Conservation (phyloP, 2,888 invertebrate genomes). For the Cremastinae sp. region DNA sequence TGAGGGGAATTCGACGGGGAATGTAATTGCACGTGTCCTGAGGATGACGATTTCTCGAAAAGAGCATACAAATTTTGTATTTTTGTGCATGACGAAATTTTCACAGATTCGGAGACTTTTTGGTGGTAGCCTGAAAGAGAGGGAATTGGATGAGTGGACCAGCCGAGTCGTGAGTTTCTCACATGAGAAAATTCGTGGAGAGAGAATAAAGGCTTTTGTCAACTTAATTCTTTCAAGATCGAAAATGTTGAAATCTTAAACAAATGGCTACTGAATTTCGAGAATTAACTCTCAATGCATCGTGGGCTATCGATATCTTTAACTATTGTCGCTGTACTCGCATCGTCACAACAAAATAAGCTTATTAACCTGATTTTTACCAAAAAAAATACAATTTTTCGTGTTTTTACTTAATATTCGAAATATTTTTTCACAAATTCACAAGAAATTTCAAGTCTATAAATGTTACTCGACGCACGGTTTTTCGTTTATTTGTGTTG, state of each 20-base stretch:
- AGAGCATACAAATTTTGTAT: slow-evolving; percentile 49
- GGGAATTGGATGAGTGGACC: slow-evolving; percentile 85
- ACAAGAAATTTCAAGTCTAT: not conserved
- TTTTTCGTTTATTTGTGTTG: slow-evolving; percentile 1
- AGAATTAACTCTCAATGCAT: slow-evolving; percentile 12
- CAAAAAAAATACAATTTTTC: no score
- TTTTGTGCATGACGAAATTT: slow-evolving; percentile 72
- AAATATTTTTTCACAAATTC: slow-evolving; percentile 24
- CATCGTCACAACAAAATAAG: no score
- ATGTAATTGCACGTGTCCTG: slow-evolving; percentile 13
- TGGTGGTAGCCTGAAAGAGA: slow-evolving; percentile 85
- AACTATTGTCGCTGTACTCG: not conserved
- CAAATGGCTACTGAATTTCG: not conserved
- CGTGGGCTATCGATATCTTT: slow-evolving; percentile 11
- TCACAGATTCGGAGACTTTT: slow-evolving; percentile 87
- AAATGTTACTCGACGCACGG: not conserved
- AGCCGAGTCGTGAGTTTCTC: slow-evolving; percentile 86
- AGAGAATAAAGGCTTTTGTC: slow-evolving; percentile 34
- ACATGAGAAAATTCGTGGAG: slow-evolving; percentile 29
- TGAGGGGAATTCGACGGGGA: slow-evolving; percentile 11
- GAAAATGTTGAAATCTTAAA: slow-evolving; percentile 8
- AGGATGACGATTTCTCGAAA: not conserved
- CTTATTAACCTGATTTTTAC: no score
- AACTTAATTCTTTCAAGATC: slow-evolving; percentile 25
- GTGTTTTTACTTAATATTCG: not conserved